Base-by-base conservation (phyloP, 2,888 invertebrate genomes). In the Meandrusa payeni region DNA sequence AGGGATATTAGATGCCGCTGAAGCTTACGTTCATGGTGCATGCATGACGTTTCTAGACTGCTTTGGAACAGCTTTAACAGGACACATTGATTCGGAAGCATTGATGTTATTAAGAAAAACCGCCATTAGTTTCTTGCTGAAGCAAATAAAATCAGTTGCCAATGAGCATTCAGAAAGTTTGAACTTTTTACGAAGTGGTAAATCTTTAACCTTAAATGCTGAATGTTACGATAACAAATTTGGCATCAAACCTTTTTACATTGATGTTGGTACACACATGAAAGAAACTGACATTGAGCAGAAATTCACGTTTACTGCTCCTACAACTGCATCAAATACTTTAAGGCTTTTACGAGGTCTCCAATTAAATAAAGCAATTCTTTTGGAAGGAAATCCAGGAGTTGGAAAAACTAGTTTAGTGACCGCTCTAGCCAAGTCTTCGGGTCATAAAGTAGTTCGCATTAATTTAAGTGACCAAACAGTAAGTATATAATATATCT, bases 381-480 rank as follows among this genome's bases (percentile, higher is more conserved):
- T 99, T 39, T 79, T 99, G 9, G 99, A 99, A 88, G 99, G 97
- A 1, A 96, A 97, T 59, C 99, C 99, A 2, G 99, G 99, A 1
- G 98, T 99, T 10, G 99, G 99, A 2, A 99, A 99, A 82, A 99
- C 99, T 0, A 97, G 97, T 55, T 89, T 98, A 41, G 95, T 99
- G 1, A 92, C 93, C 39, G 97, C 97, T 13, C 83, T 99, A 24
- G 98, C 98, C 0, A 93, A 91, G 64, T 91, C 92, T 4, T 92
- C 97, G 1, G 95, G 96, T 1, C 92, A 97, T 70, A 90, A 91
- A 63, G 91, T 99, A 19, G 93, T 97, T 6, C 90, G 99, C 29
- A 97, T 99, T 46, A 99, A 99, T 89, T 89, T 99, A 32, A 99
- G 99, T 34, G 99, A 99, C 67, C 99, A 99, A 86, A 99, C 99